Evolutionary conservation across 2,797 vertebrate species (phyloP).

Genomic region (Chromis chromis): DNA sequence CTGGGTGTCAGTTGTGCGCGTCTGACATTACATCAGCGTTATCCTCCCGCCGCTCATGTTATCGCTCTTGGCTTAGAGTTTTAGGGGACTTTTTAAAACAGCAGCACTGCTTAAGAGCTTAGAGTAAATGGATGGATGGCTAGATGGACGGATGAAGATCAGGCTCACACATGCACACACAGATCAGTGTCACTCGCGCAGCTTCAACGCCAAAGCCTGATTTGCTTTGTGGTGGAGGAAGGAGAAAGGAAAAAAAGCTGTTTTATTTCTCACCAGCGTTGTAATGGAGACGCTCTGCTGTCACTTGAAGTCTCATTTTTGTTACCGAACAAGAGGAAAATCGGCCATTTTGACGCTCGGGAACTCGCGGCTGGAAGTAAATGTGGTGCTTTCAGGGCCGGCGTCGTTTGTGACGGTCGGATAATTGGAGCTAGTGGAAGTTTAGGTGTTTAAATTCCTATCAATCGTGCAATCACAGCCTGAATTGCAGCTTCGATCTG

Average conservation of each 20-base stretch:
- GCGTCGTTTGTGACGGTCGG: too few species aligned
- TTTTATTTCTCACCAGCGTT: conserved; percentile 79
- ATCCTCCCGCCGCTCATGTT: conserved; percentile 83
- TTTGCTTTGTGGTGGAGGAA: conserved; percentile 74
- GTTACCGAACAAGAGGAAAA: conserved; percentile 18
- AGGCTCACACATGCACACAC: conserved; percentile 38
- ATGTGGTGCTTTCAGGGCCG: too few species aligned
- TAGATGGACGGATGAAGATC: conserved; percentile 75
- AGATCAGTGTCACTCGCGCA: conserved; percentile 82
- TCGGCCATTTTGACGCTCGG: conserved; percentile 42
- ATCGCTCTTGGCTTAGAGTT: conserved; percentile 83
- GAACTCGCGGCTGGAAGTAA: too few species aligned
- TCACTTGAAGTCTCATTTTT: conserved; percentile 69
- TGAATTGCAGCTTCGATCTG: too few species aligned
- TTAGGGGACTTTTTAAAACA: conserved; percentile 81
- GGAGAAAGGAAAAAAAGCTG: conserved; percentile 59
- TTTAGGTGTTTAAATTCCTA: too few species aligned
- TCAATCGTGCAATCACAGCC: too few species aligned
- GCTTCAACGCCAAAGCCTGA: conserved; percentile 75
- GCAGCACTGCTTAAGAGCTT: conserved; percentile 83
- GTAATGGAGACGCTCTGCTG: conserved; percentile 77
- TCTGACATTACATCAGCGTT: conserved; percentile 84
- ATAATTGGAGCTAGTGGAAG: too few species aligned
- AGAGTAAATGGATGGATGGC: conserved; percentile 80
- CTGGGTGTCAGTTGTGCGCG: conserved; percentile 80